phyloP scores from a whole-genome alignment of 2,113 vertebrate species.

The Pseudonaja textilis region DNA sequence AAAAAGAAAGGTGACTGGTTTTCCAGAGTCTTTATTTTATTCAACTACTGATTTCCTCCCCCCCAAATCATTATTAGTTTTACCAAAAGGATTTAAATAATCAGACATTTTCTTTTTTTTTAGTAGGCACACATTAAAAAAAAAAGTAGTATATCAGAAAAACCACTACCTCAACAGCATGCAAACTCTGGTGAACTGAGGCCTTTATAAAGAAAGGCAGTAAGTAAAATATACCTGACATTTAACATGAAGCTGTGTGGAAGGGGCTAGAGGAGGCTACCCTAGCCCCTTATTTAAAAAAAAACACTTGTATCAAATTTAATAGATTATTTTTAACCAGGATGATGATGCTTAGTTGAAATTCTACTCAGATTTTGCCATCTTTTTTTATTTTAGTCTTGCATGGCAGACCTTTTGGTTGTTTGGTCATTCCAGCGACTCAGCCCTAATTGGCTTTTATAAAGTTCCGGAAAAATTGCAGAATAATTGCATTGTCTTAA shows the following conservation, averaged over 20 bases:
- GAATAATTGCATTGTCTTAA: background rate
- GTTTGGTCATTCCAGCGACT: background rate
- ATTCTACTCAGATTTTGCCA: background rate
- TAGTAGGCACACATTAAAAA: background rate
- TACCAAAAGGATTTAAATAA: background rate
- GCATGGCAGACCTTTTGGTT: background rate
- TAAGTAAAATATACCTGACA: background rate
- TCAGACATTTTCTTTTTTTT: background rate
- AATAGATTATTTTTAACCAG: background rate
- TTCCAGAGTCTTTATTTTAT: background rate
- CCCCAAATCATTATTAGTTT: background rate
- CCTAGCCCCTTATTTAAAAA: background rate
- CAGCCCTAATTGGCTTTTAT: background rate
- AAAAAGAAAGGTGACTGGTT: background rate
- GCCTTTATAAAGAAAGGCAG: background rate
- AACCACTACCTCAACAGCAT: constrained; percentile 26
- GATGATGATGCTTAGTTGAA: background rate
- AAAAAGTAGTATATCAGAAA: constrained; percentile 3
- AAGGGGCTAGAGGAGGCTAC: background rate
- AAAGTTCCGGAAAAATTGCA: background rate
- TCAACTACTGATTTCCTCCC: background rate
- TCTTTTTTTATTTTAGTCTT: background rate
- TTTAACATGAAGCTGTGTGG: background rate
- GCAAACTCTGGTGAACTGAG: constrained; percentile 67
- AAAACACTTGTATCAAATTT: background rate